Conservation (phyloP, 1,140 invertebrate species). For the Belonocnema kinseyi region DNA sequence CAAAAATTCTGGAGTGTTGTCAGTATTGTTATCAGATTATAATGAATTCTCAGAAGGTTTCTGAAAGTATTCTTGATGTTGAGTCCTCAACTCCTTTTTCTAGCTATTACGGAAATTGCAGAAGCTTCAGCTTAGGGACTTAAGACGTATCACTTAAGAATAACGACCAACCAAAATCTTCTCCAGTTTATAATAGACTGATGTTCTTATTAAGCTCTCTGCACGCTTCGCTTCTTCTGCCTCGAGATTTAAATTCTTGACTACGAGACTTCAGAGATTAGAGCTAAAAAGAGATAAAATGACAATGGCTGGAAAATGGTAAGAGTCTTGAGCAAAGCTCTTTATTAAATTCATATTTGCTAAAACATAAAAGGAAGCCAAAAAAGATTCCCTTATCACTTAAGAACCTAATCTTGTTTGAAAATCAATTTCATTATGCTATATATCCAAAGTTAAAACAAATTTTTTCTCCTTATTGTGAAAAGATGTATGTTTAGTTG, state of each 20-base stretch:
- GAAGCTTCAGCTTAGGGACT: background rate
- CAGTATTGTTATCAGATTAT: conserved; percentile 1
- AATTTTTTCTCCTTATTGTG: too few species aligned
- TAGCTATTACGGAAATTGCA: conserved; percentile 10
- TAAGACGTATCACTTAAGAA: conserved; percentile 26
- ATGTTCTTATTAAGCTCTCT: conserved; percentile 31
- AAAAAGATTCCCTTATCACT: too few species aligned
- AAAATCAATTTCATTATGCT: too few species aligned
- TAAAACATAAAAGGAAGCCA: too few species aligned
- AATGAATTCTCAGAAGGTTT: conserved; percentile 11
- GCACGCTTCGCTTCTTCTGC: conserved; percentile 17
- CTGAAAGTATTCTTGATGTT: background rate
- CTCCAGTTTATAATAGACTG: conserved; percentile 9
- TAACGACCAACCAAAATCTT: conserved; percentile 26
- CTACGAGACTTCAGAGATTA: conserved; percentile 13
- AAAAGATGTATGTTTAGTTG: too few species aligned
- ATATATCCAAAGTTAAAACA: too few species aligned
- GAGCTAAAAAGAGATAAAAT: conserved; percentile 9
- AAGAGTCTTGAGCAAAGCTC: background rate
- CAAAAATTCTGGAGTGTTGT: background rate
- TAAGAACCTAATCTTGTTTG: too few species aligned
- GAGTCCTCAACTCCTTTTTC: conserved; percentile 5
- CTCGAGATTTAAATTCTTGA: conserved; percentile 23
- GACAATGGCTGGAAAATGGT: conserved; percentile 15
- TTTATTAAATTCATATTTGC: conserved; percentile 9